Base-by-base conservation (phyloP, 1,140 invertebrate genomes). In the Acarapis woodi region DNA sequence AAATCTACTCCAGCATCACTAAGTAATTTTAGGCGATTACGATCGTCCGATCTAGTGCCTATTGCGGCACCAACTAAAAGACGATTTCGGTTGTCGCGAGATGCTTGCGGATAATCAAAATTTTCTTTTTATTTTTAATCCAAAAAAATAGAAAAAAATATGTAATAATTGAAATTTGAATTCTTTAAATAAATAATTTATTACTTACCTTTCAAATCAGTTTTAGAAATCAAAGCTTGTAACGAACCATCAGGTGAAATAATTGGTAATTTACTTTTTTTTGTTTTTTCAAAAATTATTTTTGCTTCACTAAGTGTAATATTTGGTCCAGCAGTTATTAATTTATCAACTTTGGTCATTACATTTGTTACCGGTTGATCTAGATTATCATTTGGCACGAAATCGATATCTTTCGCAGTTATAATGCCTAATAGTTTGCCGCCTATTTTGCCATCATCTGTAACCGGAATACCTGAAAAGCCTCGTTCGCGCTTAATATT, bases 321-420 rank as follows among this genome's bases (percentile, higher is more conserved):
- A 41, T 75, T 73, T 40, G 75, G 70, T 46, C 67, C 64, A 1
- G 85, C 88, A 14, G 78, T 85, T 2, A 90, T 70, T 45, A 99
- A 62, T 49, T 83, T 65, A 18, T 78, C 69, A 28, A 71, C 57
- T 40, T 66, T 71, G 1, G 87, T 94, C 88, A 94, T 96, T 1
- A 94, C 48, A 67, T 60, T 48, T 62, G 68, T 34, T 57, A 67
- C 37, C 35, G 58, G 53, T 22, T 25, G 15, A 37, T 61, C 55
- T 58, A 60, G 24, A 50, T 55, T 40, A 55, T 62, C 42, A 24
- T 80, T 72, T 15, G 44, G 45, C 34, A 93, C 63, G 51, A 96
- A 97, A 54, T 97, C 88, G 48, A 97, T 83, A 54, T 97, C 90
- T 41, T 88, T 63, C 1, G 82, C 90, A n/a, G 90, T 99, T 0